Percentiles rank a stretch among this genome's conserved stretches.
Conservation (phyloP, 2,888 invertebrate genomes). For the Trissolcus brochymenae region DNA sequence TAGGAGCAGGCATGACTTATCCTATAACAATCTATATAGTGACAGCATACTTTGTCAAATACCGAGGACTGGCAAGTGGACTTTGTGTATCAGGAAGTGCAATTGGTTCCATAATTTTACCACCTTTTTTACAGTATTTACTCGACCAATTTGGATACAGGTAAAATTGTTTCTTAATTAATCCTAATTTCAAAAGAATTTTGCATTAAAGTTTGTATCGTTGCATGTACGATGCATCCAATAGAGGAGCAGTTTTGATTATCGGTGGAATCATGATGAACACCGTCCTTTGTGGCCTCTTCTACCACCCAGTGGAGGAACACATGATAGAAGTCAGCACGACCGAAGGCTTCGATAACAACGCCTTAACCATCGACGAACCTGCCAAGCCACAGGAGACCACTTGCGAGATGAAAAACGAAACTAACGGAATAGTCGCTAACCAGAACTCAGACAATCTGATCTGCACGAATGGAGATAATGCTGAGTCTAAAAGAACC, state of each 20-base stretch:
- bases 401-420: constrained; percentile 7
- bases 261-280: constrained; percentile 89
- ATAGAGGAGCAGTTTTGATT: constrained; percentile 87
- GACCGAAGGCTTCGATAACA: constrained; percentile 74
- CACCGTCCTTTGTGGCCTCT: constrained; percentile 87
- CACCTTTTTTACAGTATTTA: constrained; percentile 85
- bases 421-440: neutral
- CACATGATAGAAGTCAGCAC: constrained; percentile 82
- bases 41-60: constrained; percentile 87
- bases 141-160: constrained; percentile 87
- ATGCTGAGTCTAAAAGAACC: constrained; percentile 4
- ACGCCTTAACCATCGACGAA: constrained; percentile 65
- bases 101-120: constrained; percentile 89
- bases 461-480: constrained; percentile 2
- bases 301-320: constrained; percentile 89
- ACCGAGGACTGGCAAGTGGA: constrained; percentile 89
- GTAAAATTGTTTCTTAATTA: constrained; percentile 71
- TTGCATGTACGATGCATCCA: neutral
- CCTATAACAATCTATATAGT: constrained; percentile 93
- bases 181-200: too few relatives aligned
- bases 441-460: constrained; percentile 1
- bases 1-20: constrained; percentile 89
- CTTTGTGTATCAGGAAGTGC: constrained; percentile 93
- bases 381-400: constrained; percentile 5
- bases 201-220: neutral